Percentiles rank a stretch among this genome's conserved stretches.
Evolutionary conservation across 2,797 vertebrate genomes (phyloP).

Genomic region (Haliaeetus vocifer): DNA sequence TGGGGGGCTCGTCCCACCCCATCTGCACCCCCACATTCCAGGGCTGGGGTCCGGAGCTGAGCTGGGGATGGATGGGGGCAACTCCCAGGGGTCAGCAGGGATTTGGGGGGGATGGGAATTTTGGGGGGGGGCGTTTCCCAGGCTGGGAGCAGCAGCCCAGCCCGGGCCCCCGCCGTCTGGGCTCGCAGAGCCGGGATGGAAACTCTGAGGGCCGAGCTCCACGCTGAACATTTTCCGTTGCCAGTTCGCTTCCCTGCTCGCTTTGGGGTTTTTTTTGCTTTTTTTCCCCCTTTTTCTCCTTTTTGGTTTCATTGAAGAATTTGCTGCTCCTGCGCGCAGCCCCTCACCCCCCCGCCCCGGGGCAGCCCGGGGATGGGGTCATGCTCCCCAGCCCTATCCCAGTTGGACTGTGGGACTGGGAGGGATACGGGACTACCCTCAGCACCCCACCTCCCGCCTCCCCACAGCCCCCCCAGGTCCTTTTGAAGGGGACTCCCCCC

Average conservation of each 20-base stretch:
- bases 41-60: too few species aligned
- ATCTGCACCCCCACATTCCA: not conserved
- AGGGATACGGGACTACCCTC: not conserved
- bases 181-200: not conserved
- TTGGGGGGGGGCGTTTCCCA: not conserved
- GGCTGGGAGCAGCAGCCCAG: not conserved
- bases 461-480: not conserved
- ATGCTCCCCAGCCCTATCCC: not conserved
- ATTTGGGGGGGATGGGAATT: not conserved
- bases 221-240: constrained; percentile 32
- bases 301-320: not conserved
- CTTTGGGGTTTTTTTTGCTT: too few species aligned
- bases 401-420: accelerated
- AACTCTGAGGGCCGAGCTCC: constrained; percentile 46
- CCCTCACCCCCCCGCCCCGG: accelerated
- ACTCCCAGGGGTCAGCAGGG: accelerated
- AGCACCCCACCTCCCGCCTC: not conserved
- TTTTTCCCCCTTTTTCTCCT: not conserved
- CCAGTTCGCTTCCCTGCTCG: not conserved
- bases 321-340: accelerated
- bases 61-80: not conserved
- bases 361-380: accelerated
- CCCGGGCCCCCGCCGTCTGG: not conserved
- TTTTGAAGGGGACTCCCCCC: too few species aligned
- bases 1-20: not conserved